phyloP scores from a whole-genome alignment of 2,888 invertebrate species.

The Caenorhabditis wallacei region DNA sequence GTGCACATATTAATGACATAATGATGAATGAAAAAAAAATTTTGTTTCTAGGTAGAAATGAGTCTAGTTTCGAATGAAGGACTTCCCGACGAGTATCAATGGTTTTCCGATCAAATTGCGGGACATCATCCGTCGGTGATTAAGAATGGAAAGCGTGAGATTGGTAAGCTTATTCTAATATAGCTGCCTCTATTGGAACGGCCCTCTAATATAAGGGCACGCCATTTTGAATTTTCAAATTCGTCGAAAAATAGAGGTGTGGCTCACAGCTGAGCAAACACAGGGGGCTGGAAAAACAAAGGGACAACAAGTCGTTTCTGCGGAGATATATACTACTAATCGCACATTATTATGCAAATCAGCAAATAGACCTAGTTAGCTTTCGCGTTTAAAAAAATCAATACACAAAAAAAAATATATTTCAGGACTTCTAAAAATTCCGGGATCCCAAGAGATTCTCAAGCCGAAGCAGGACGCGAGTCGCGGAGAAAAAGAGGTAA shows the following conservation, averaged over 20 bases:
- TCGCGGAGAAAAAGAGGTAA: slow-evolving; percentile 79
- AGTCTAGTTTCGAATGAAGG: slow-evolving; percentile 46
- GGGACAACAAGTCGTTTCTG: slow-evolving; percentile 54
- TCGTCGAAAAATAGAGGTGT: slow-evolving; percentile 28
- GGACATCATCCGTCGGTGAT: slow-evolving; percentile 82
- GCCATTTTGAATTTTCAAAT: not conserved
- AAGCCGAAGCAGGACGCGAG: slow-evolving; percentile 78
- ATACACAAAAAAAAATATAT: slow-evolving; percentile 24
- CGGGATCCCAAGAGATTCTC: slow-evolving; percentile 72
- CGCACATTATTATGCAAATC: slow-evolving; percentile 67
- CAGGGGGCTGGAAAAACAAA: slow-evolving; percentile 54
- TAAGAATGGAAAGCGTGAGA: slow-evolving; percentile 81
- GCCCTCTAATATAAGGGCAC: no score
- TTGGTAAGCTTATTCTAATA: slow-evolving; percentile 71
- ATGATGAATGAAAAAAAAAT: slow-evolving; percentile 1
- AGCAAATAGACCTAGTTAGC: no score
- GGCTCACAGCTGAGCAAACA: slow-evolving; percentile 66
- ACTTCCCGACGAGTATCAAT: slow-evolving; percentile 74
- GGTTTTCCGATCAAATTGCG: slow-evolving; percentile 80
- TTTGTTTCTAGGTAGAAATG: slow-evolving; percentile 22
- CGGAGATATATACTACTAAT: slow-evolving; percentile 34
- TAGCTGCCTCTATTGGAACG: not conserved
- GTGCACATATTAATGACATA: slow-evolving; percentile 14
- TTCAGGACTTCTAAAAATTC: slow-evolving; percentile 80
- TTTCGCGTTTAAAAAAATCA: no score